Percentiles rank a stretch among this genome's conserved stretches.
phyloP scores from a whole-genome alignment of 2,888 invertebrate species.

The Drosophila anomalata region DNA sequence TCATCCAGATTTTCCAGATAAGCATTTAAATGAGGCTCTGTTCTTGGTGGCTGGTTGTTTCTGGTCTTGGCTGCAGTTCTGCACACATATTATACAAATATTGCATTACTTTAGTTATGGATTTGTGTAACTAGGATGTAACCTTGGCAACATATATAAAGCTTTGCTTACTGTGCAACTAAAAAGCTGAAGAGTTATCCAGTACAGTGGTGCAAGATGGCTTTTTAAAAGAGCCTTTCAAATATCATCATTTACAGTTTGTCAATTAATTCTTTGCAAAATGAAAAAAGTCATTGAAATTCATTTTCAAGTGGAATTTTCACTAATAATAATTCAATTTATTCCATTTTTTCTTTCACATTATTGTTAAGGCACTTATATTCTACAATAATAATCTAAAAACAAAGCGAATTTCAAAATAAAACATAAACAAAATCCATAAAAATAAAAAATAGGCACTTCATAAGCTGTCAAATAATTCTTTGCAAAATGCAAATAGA shows the following conservation, averaged over 20 bases:
- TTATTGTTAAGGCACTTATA: too few relatives aligned
- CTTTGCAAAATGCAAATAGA: too few relatives aligned
- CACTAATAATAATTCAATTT: too few relatives aligned
- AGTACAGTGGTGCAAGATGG: conserved; percentile 53
- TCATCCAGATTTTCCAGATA: conserved; percentile 78
- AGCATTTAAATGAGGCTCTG: conserved; percentile 80
- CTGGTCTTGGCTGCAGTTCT: conserved; percentile 9
- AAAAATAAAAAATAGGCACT: too few relatives aligned
- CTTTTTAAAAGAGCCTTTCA: background rate
- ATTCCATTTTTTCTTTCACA: too few relatives aligned
- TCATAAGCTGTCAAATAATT: too few relatives aligned
- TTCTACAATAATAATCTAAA: too few relatives aligned
- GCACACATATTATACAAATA: conserved; percentile 72
- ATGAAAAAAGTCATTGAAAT: too few relatives aligned
- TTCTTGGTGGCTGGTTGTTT: conserved; percentile 19
- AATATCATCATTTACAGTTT: background rate
- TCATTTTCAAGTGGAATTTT: too few relatives aligned
- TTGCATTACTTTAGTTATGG: conserved; percentile 76
- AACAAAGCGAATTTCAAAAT: too few relatives aligned
- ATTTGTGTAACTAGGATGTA: conserved; percentile 78
- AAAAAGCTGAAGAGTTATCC: background rate
- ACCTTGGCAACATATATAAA: conserved; percentile 67
- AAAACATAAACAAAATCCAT: too few relatives aligned
- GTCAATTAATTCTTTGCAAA: too few relatives aligned
- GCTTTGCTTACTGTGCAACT: conserved; percentile 29